These are phyloP conservation scores for Urocolius indicus DNA, from an alignment of 2,113 vertebrate genomes.

Conservation along the genomic window DNA sequence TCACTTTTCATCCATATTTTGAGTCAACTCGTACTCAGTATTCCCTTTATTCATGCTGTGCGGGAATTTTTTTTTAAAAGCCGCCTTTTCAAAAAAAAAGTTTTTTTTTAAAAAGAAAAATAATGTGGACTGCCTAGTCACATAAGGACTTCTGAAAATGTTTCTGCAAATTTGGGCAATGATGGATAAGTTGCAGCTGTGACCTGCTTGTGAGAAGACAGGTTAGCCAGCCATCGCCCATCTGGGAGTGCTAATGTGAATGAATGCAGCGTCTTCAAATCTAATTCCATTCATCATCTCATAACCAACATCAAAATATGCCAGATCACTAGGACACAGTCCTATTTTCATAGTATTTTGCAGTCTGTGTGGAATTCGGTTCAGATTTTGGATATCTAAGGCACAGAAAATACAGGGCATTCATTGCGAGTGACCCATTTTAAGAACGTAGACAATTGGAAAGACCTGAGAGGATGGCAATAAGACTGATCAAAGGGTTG, in stretches of 20 bases:
- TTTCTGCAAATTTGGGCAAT: neutral
- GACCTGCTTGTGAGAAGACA: neutral
- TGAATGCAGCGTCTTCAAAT: neutral
- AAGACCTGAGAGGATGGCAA: neutral
- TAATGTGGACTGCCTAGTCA: neutral
- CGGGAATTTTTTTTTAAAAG: neutral
- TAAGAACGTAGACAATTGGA: neutral
- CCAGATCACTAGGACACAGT: neutral
- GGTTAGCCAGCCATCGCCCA: neutral
- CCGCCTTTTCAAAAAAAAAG: neutral
- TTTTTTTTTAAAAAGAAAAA: neutral
- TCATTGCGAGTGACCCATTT: neutral
- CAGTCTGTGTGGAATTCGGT: neutral
- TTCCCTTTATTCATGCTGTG: neutral
- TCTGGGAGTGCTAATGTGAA: neutral
- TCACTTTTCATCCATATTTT: neutral
- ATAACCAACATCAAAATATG: neutral
- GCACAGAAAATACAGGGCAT: neutral
- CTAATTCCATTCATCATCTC: neutral
- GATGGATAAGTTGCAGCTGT: neutral
- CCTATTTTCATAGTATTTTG: neutral
- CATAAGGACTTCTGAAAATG: neutral
- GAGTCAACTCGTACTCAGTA: neutral
- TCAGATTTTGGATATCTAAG: neutral
- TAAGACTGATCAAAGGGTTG: neutral